phyloP scores from a whole-genome alignment of 2,113 vertebrate genomes.

The Dromas ardeola region DNA sequence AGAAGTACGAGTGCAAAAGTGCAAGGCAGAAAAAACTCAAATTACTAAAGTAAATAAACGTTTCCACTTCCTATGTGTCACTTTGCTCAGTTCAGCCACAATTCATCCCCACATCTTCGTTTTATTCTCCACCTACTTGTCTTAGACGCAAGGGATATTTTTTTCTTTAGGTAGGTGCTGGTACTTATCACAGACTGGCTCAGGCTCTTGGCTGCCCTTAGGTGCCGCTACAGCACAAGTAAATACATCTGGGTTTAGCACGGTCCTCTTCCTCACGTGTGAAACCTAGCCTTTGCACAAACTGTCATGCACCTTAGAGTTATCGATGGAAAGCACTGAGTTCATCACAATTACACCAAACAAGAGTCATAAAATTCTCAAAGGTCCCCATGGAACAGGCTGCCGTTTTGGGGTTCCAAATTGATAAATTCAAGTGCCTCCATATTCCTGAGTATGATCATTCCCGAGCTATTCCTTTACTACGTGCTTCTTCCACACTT shows the following conservation, averaged over 20 bases:
- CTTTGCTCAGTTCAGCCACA: neutral
- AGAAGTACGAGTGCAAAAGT: accelerated
- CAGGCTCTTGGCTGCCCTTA: constrained; percentile 18
- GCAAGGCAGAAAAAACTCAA: neutral
- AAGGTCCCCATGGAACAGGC: neutral
- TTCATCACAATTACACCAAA: neutral
- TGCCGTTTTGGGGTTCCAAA: neutral
- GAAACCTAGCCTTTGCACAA: neutral
- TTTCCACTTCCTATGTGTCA: neutral
- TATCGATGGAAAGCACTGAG: neutral
- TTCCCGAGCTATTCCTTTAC: neutral
- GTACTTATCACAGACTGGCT: neutral
- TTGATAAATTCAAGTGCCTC: neutral
- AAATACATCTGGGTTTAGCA: neutral
- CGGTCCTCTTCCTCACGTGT: accelerated
- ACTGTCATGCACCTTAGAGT: neutral
- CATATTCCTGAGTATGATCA: neutral
- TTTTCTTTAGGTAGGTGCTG: neutral
- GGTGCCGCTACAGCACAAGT: constrained; percentile 51
- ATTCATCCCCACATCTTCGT: neutral
- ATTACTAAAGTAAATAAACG: neutral
- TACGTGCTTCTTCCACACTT: neutral
- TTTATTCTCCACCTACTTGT: neutral
- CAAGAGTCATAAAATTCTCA: neutral
- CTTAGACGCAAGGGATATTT: neutral